phyloP scores from a whole-genome alignment of 2,888 invertebrate genomes.

The Caenorhabditis zanzibari region DNA sequence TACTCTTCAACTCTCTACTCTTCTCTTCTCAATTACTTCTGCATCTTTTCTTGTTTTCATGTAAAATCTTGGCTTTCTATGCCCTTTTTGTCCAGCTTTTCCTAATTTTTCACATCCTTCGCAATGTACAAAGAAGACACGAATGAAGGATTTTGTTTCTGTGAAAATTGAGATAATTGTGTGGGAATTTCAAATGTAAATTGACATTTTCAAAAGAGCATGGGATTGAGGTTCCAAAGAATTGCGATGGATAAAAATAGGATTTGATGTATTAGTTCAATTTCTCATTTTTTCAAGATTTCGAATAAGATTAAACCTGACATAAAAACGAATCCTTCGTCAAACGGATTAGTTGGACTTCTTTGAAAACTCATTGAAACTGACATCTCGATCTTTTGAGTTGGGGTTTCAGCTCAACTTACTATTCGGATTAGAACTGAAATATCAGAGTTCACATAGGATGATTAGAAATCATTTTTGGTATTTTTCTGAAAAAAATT shows the following conservation, averaged over 20 bases:
- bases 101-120: constrained; percentile 38
- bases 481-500: too few relatives aligned
- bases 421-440: background rate
- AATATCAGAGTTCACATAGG: background rate
- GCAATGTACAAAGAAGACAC: background rate
- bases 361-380: background rate
- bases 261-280: too few relatives aligned
- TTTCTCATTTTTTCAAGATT: too few relatives aligned
- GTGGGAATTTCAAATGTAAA: background rate
- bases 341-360: background rate
- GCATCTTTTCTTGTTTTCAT: constrained; percentile 29
- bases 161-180: constrained; percentile 5
- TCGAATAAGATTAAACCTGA: too few relatives aligned
- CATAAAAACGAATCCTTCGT: background rate
- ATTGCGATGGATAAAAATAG: too few relatives aligned
- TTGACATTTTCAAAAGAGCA: constrained; percentile 6
- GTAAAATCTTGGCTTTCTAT: constrained; percentile 38
- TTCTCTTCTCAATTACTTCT: constrained; percentile 1
- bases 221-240: background rate
- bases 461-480: background rate
- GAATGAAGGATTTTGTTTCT: constrained; percentile 24
- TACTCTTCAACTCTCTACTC: constrained; percentile 10
- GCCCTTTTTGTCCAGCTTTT: constrained; percentile 45
- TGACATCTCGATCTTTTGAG: background rate
- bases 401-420: background rate